Percentiles rank a stretch among this genome's conserved stretches.
Evolutionary conservation across 2,888 invertebrate species (phyloP).

Genomic region (Aphrophora alni): DNA sequence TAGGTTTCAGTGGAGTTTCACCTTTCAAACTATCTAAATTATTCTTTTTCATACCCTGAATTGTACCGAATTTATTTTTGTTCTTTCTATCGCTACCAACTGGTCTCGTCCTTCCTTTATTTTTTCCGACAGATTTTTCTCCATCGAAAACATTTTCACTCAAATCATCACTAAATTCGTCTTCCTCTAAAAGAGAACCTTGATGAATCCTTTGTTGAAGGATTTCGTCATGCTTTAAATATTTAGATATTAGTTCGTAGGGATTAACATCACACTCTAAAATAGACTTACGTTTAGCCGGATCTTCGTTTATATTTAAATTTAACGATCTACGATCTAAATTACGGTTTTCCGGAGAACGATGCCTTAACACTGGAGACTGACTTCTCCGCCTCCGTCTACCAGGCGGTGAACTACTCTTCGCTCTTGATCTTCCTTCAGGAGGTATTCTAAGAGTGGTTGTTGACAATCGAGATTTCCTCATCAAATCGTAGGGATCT

Average conservation of each 20-base stretch:
- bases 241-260: constrained; percentile 75
- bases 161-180: constrained; percentile 33
- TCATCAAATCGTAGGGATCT: constrained; percentile 85
- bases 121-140: not conserved
- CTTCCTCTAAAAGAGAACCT: constrained; percentile 24
- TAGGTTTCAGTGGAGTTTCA: constrained; percentile 50
- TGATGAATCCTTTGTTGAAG: constrained; percentile 7
- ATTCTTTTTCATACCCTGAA: constrained; percentile 59
- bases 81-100: constrained; percentile 46
- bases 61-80: constrained; percentile 30
- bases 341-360: constrained; percentile 13
- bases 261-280: constrained; percentile 85
- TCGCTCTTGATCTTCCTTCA: constrained; percentile 56
- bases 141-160: constrained; percentile 30
- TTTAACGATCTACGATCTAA: constrained; percentile 19
- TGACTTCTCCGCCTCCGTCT: constrained; percentile 33
- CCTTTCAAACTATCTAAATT: constrained; percentile 61
- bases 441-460: constrained; percentile 32
- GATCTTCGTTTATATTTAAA: constrained; percentile 14
- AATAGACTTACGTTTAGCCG: constrained; percentile 65
- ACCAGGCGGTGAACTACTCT: constrained; percentile 56
- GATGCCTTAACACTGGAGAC: constrained; percentile 30
- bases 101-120: constrained; percentile 30
- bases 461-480: constrained; percentile 69
- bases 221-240: constrained; percentile 55